These are phyloP conservation scores for Prunella strophiata DNA, from an alignment of 2,797 vertebrate genomes.

Conservation along the genomic window DNA sequence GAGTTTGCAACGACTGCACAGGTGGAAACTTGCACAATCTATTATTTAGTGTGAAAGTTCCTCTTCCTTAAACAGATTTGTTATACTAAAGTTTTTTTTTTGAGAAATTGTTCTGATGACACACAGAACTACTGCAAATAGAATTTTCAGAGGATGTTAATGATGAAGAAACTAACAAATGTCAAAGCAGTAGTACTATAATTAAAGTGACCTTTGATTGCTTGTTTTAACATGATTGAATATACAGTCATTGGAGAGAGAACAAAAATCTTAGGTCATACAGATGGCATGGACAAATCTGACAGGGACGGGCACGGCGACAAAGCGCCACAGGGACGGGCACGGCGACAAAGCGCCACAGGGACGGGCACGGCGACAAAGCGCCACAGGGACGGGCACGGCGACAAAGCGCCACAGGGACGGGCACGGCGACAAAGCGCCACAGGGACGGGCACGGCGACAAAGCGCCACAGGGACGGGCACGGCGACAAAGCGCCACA, in stretches of 20 bases:
- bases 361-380: too few species aligned
- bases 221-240: not conserved
- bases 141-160: not conserved
- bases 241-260: not conserved
- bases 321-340: too few species aligned
- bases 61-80: not conserved
- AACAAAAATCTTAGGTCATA: conserved; percentile 41
- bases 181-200: not conserved
- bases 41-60: not conserved
- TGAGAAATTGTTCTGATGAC: not conserved
- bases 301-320: too few species aligned
- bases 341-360: too few species aligned
- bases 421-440: too few species aligned
- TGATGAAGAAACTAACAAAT: not conserved
- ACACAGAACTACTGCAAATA: not conserved
- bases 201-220: not conserved
- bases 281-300: too few species aligned
- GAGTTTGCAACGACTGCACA: not conserved
- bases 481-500: too few species aligned
- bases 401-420: too few species aligned
- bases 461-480: too few species aligned
- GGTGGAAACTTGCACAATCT: not conserved
- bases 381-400: too few species aligned
- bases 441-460: too few species aligned
- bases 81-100: not conserved